Evolutionary conservation across 2,797 vertebrate species (phyloP), one percentile per base, ranked within the genome.

Genomic region (Miichthys miiuy): DNA sequence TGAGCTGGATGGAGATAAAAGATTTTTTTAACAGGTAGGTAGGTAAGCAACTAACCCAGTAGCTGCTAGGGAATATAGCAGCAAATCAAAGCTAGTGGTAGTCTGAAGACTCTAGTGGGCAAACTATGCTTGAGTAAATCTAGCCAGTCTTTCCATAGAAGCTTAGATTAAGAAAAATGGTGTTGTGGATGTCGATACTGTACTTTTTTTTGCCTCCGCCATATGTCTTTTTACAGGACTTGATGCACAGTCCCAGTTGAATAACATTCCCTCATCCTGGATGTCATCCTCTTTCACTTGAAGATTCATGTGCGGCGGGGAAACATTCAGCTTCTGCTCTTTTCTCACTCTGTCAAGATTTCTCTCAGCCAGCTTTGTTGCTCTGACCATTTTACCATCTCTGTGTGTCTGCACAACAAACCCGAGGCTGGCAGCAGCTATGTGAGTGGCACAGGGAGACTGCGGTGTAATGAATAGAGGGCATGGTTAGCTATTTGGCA

Each of bases 391-490:
- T 87, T 89, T 81, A 75, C 66, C 73, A 69, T 88, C 58, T 69
- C 69, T 62, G 63, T 81, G 67, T 72, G 63, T 88, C 85, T 70
- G 68, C 61, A 69, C 80, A 87, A 78, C 83, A 82, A 27, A 84
- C 61, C 52, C 41, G 21, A 34, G 74, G 78, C 88, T 91, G 87
- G 89, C 91, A 90, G 82, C 79, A 41, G 77, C 82, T 48, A 13
- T 56, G 11, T n/a, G 54, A 84, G 73, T 46, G 66, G 82, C 85
- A 75, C 68, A 66, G 62, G 68, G 81, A 80, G 80, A 82, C 87
- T 68, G 87, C 70, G 18, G 77, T 68, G 89, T 91, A 91, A 93
- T 93, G 90, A 90, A 91, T 90, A 85, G 85, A 84, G 84, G 86
- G 82, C 87, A 91, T 75, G 79, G 81, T 81, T 83, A 20, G 87